phyloP scores from a whole-genome alignment of 2,113 vertebrate genomes.

The Datnioides undecimradiatus region DNA sequence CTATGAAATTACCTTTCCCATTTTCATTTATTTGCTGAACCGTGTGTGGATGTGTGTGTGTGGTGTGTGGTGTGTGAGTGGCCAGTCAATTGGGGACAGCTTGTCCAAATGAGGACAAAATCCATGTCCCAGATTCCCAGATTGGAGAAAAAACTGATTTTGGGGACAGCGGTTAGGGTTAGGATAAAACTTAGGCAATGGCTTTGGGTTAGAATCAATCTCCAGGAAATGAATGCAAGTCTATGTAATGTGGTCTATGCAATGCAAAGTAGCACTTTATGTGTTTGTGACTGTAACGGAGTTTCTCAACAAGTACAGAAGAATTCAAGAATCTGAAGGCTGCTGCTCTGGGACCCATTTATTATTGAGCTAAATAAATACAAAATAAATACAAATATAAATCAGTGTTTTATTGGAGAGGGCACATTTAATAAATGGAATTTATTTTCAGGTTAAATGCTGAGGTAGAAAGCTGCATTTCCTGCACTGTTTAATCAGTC shows the following conservation, averaged over 20 bases:
- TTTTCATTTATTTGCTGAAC: constrained; percentile 39
- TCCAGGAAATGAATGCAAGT: too few species aligned
- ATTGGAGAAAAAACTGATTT: too few species aligned
- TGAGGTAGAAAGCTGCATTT: neutral
- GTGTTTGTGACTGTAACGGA: neutral
- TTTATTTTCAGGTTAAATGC: neutral
- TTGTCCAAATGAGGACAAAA: too few species aligned
- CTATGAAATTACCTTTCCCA: constrained; percentile 47
- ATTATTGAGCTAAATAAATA: neutral
- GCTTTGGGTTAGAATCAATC: too few species aligned
- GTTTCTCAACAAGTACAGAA: neutral
- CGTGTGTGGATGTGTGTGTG: constrained; percentile 11
- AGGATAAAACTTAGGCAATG: too few species aligned
- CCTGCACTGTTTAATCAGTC: neutral
- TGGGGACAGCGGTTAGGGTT: too few species aligned
- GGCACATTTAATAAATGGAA: neutral
- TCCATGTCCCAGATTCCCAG: too few species aligned
- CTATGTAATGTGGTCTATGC: too few species aligned
- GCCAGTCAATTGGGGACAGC: too few species aligned
- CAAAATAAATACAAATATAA: neutral
- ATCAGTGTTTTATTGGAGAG: neutral
- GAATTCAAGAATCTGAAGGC: neutral
- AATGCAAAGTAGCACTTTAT: too few species aligned
- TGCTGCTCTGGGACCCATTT: neutral
- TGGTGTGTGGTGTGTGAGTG: too few species aligned